phyloP scores from a whole-genome alignment of 1,140 invertebrate genomes.

The Lordiphosa clarofinis region DNA sequence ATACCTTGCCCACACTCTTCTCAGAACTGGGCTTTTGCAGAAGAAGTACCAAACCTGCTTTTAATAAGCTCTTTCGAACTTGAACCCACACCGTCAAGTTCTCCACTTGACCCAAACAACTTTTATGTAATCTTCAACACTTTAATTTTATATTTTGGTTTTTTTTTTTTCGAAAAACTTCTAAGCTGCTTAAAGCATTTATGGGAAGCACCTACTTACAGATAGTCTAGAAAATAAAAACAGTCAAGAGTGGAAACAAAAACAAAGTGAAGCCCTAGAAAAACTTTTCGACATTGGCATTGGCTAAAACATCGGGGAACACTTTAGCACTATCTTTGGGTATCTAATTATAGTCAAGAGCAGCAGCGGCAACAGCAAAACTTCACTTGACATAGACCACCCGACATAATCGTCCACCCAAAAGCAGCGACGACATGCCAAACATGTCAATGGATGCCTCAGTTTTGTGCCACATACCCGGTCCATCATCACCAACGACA shows the following conservation, averaged over 20 bases:
- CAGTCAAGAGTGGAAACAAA: not conserved
- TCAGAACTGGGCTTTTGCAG: too few species aligned
- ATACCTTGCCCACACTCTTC: too few species aligned
- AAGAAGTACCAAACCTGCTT: too few species aligned
- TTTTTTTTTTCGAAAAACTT: conserved; percentile 5
- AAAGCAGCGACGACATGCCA: conserved; percentile 24
- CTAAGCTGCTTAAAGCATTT: conserved; percentile 45
- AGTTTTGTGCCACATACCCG: conserved; percentile 46
- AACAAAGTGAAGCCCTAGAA: conserved; percentile 46
- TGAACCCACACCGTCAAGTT: too few species aligned
- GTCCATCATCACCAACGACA: conserved; percentile 72
- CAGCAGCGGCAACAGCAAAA: conserved; percentile 1
- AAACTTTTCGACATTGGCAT: conserved; percentile 17
- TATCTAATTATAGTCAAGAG: conserved; percentile 50
- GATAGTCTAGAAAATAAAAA: not conserved
- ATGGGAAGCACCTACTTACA: conserved; percentile 17
- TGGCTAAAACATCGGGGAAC: not conserved
- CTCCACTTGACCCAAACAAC: conserved; percentile 38
- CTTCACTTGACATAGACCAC: conserved; percentile 30
- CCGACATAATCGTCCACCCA: conserved; percentile 5
- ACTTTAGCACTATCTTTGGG: conserved; percentile 11
- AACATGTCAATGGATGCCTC: conserved; percentile 36
- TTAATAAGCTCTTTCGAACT: too few species aligned
- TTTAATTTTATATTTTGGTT: conserved; percentile 10
- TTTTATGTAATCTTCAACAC: conserved; percentile 53